Conservation (phyloP, 2,113 vertebrate genomes). For the Chiloscyllium plagiosum region DNA sequence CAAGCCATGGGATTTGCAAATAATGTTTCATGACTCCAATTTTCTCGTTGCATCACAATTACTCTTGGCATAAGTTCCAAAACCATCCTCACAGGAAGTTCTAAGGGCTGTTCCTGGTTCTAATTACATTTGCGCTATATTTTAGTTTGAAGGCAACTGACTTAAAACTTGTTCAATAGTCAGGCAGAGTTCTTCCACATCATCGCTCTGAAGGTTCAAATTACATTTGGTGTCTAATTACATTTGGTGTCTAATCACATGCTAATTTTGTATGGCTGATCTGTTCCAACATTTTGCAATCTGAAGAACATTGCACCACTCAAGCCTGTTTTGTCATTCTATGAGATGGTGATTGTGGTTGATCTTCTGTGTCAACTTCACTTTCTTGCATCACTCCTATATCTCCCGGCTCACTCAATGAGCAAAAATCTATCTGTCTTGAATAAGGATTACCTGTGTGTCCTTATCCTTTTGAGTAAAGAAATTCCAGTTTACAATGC, state of each 20-base stretch:
- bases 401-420: too few species aligned
- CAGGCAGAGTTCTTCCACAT: not conserved
- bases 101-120: not conserved
- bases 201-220: not conserved
- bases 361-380: too few species aligned
- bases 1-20: not conserved
- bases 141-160: not conserved
- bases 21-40: not conserved
- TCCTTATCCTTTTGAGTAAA: too few species aligned
- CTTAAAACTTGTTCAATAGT: not conserved
- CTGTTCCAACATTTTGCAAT: not conserved
- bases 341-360: too few species aligned
- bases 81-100: not conserved
- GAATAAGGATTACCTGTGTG: too few species aligned
- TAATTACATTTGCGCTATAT: not conserved
- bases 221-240: not conserved
- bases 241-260: not conserved
- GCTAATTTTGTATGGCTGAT: not conserved
- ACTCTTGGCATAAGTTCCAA: not conserved
- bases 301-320: too few species aligned
- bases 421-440: too few species aligned
- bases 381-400: too few species aligned
- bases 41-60: not conserved
- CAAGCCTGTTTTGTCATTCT: too few species aligned
- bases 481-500: too few species aligned